Percentiles rank a stretch among this genome's conserved stretches.
These are phyloP conservation scores for Microplitis mediator DNA, from an alignment of 1,140 invertebrate species.

Conservation along the genomic window DNA sequence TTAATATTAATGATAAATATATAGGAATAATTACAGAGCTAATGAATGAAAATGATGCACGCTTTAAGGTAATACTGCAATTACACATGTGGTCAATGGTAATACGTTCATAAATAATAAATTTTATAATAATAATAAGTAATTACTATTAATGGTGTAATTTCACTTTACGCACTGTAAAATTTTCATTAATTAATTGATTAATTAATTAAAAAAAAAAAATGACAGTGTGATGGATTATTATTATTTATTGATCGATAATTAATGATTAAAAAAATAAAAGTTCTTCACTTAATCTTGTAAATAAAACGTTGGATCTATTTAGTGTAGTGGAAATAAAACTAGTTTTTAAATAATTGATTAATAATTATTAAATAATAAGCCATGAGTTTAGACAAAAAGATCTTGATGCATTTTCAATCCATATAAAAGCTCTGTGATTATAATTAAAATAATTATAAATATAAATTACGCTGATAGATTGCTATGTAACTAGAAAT, in stretches of 20 bases:
- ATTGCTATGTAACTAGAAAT: constrained; percentile 33
- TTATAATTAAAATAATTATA: constrained; percentile 23
- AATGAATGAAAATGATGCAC: constrained; percentile 37
- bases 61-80: constrained; percentile 25
- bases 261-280: too few species aligned
- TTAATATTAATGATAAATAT: constrained; percentile 43
- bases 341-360: not conserved
- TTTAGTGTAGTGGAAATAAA: too few species aligned
- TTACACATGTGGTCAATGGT: not conserved
- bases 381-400: constrained; percentile 4
- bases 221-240: too few species aligned
- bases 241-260: too few species aligned
- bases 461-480: constrained; percentile 10
- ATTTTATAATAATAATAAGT: too few species aligned
- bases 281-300: not conserved
- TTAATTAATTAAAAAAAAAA: too few species aligned
- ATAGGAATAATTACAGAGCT: constrained; percentile 35
- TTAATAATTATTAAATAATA: not conserved
- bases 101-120: too few species aligned
- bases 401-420: constrained; percentile 34
- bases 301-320: not conserved
- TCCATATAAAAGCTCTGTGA: constrained; percentile 37
- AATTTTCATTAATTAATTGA: too few species aligned
- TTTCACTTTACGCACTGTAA: too few species aligned
- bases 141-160: too few species aligned